Conservation (phyloP, 2,113 vertebrate species). For the Tetraodon nigroviridis region DNA sequence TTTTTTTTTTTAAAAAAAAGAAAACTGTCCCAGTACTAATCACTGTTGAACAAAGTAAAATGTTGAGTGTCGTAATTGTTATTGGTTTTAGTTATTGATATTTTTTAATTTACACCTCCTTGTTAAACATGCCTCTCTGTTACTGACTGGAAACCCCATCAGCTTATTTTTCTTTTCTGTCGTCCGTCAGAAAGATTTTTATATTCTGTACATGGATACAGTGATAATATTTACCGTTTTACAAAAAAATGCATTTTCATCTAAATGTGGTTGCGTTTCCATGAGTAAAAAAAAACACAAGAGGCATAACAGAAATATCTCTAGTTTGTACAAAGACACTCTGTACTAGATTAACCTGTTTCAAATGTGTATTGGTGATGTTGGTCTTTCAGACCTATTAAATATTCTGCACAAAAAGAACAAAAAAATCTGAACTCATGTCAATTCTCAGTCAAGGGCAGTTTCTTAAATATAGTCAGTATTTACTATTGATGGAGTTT, state of each 20-base stretch:
- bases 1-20: constrained; percentile 30
- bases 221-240: constrained; percentile 57
- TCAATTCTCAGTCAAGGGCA: constrained; percentile 45
- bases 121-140: constrained; percentile 65
- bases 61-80: constrained; percentile 74
- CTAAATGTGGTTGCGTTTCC: constrained; percentile 50
- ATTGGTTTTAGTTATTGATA: constrained; percentile 67
- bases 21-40: constrained; percentile 50
- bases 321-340: constrained; percentile 59
- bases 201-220: constrained; percentile 62
- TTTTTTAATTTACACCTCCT: constrained; percentile 64
- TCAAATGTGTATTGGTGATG: constrained; percentile 57
- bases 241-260: constrained; percentile 38
- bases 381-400: constrained; percentile 38
- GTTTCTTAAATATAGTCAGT: constrained; percentile 67
- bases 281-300: constrained; percentile 32
- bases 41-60: constrained; percentile 70
- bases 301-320: constrained; percentile 55
- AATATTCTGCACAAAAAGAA: constrained; percentile 41
- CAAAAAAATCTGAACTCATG: constrained; percentile 33
- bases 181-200: constrained; percentile 57
- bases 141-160: constrained; percentile 63
- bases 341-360: constrained; percentile 57
- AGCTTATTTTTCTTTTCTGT: constrained; percentile 28
- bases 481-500: constrained; percentile 66